A percentile compares a stretch with the other conserved stretches of the same genome.
Evolutionary conservation across 2,888 invertebrate genomes (phyloP).

Genomic region (Teleiodes luculella): DNA sequence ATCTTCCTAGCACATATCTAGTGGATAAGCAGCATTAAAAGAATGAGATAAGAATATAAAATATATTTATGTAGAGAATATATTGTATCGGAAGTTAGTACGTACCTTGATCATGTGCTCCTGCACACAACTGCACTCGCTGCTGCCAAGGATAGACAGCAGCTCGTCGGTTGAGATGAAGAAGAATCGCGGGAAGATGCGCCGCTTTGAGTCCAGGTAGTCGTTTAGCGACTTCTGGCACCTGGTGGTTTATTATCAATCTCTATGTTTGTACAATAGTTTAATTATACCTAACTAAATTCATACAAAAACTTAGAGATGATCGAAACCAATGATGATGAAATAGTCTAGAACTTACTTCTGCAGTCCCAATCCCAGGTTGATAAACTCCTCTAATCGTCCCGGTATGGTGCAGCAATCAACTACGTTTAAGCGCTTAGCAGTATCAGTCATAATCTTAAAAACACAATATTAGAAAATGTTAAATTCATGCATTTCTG

Average conservation of each 20-base stretch:
- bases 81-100: background rate
- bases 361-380: conserved; percentile 86
- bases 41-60: background rate
- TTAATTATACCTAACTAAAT: too few species aligned
- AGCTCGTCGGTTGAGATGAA: conserved; percentile 96
- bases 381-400: conserved; percentile 86
- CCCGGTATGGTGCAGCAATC: conserved; percentile 87
- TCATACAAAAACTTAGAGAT: too few species aligned
- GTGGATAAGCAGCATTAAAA: too few species aligned
- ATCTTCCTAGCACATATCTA: too few species aligned
- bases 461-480: too few species aligned
- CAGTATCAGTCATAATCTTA: conserved; percentile 91
- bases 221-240: conserved; percentile 95
- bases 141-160: conserved; percentile 92
- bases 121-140: conserved; percentile 90
- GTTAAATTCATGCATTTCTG: too few species aligned
- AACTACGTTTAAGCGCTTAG: conserved; percentile 87
- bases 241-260: too few species aligned
- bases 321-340: background rate
- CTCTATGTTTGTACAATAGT: too few species aligned
- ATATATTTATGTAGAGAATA: background rate
- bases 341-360: conserved; percentile 50
- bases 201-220: conserved; percentile 91
- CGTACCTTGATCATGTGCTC: conserved; percentile 93
- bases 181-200: conserved; percentile 93